Conservation (phyloP, 2,113 vertebrate genomes). For the Ptilonorhynchus violaceus region DNA sequence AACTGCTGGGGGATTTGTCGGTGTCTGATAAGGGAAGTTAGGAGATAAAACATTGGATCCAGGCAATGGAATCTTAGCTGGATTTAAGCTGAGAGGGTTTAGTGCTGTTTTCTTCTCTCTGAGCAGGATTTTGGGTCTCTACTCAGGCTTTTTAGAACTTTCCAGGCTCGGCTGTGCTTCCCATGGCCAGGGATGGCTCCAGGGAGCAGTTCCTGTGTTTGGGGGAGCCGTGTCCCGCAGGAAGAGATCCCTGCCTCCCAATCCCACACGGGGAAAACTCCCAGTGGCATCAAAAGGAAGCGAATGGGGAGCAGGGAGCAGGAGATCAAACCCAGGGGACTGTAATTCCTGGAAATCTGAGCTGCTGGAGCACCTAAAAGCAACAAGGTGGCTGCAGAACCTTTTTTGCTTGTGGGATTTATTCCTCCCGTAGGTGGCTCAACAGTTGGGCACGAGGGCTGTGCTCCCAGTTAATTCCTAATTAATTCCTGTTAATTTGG, state of each 20-base stretch:
- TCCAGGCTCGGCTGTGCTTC: neutral
- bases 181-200: accelerated
- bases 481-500: neutral
- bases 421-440: neutral
- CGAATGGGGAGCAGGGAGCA: neutral
- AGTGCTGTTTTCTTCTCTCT: neutral
- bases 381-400: neutral
- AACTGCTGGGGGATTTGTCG: neutral
- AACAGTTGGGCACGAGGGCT: neutral
- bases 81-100: neutral
- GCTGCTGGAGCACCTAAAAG: neutral
- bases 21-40: neutral
- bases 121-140: neutral
- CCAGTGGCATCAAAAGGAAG: neutral
- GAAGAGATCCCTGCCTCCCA: neutral
- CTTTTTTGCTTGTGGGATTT: neutral
- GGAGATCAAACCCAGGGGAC: neutral
- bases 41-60: neutral
- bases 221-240: neutral
- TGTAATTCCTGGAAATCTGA: neutral
- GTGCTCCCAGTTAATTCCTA: neutral
- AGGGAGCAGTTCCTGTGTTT: neutral
- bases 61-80: neutral
- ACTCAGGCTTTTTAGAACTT: accelerated
- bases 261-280: neutral